Base-by-base conservation (phyloP, 23 tunicate genomes). In the Ascidia mentula region DNA sequence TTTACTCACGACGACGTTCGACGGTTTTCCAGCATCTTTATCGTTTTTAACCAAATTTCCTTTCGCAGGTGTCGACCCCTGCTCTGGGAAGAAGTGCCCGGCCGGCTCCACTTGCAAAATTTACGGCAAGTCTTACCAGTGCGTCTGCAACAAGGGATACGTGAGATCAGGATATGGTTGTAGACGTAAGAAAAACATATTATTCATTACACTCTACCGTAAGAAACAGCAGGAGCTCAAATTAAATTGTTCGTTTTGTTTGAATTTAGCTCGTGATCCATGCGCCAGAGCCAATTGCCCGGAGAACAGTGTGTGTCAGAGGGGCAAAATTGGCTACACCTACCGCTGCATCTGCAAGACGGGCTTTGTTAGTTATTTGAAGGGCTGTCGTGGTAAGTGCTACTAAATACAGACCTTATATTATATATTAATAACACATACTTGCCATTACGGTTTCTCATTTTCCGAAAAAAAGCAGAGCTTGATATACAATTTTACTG, bases 231-330 rank as follows among this genome's bases (percentile, higher is more conserved):
- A 53, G 65, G 22, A 15, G 15, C 15, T 42, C 53, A 15, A 42
- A 42, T 42, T 42, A 9, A 42, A 42, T 15, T 12, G 15, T 42
- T 42, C 53, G 12, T 12, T 42, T 12, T 42, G 15, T n/a, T n/a
- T n/a, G n/a, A n/a, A n/a, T n/a, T n/a, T 30, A 70, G 74, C 39
- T 22, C 24, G 18, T 3, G 74, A 70, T 70, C 74, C 74, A 17
- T 70, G 74, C 74, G 34, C 34, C 17, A 70, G 38, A 70, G 74
- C 74, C 8, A 70, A 70, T 36, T 70, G 74, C 35, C 74, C 37
- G 18, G 38, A 70, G 1, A 26, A 70, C 35, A 34, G 38, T 30
- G 38, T 70, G 18, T 70, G 74, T 30, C 6, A 70, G 18, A 30
- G 36, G 32, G 74, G 74, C 34, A 32, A 70, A 6, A 45, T 45